Conservation (phyloP, 92 coral and sea anemone species). For the Pocillopora grandis region DNA sequence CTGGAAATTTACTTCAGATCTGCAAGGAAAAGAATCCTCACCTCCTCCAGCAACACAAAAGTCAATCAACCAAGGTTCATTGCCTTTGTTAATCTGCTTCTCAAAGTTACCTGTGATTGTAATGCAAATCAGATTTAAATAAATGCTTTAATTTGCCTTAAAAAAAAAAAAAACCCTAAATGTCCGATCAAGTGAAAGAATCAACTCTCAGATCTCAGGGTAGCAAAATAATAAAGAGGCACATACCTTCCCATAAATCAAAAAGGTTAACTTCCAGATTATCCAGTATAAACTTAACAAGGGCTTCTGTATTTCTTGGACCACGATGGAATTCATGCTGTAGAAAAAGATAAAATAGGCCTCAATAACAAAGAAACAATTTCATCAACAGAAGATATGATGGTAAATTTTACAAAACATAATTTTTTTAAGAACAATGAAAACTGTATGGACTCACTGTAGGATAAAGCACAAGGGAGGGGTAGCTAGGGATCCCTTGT, state of each 20-base stretch:
- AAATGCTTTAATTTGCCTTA: no score
- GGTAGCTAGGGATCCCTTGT: slow-evolving; percentile 90
- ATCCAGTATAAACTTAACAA: slow-evolving; percentile 76
- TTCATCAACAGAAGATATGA: background rate
- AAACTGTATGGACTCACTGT: slow-evolving; percentile 59
- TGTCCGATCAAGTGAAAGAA: no score
- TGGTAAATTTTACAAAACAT: no score
- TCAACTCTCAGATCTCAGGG: no score
- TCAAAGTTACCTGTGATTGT: slow-evolving; percentile 64
- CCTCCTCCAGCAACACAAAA: slow-evolving; percentile 82
- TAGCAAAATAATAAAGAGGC: background rate
- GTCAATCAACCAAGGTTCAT: slow-evolving; percentile 80
- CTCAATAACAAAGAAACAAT: background rate
- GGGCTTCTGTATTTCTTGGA: slow-evolving; percentile 59
- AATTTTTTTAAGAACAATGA: no score
- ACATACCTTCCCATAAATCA: slow-evolving; percentile 83
- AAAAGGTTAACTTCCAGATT: slow-evolving; percentile 73
- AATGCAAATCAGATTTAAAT: background rate
- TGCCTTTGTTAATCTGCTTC: slow-evolving; percentile 49
- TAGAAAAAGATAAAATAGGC: slow-evolving; percentile 1
- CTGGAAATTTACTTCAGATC: no score
- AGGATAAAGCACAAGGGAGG: slow-evolving; percentile 89
- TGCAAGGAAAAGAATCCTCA: background rate
- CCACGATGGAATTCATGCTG: slow-evolving; percentile 92
- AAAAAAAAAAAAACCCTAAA: no score